Percentiles rank a stretch among this genome's conserved stretches.
phyloP scores from a whole-genome alignment of 2,113 vertebrate genomes.

The Puma concolor region DNA sequence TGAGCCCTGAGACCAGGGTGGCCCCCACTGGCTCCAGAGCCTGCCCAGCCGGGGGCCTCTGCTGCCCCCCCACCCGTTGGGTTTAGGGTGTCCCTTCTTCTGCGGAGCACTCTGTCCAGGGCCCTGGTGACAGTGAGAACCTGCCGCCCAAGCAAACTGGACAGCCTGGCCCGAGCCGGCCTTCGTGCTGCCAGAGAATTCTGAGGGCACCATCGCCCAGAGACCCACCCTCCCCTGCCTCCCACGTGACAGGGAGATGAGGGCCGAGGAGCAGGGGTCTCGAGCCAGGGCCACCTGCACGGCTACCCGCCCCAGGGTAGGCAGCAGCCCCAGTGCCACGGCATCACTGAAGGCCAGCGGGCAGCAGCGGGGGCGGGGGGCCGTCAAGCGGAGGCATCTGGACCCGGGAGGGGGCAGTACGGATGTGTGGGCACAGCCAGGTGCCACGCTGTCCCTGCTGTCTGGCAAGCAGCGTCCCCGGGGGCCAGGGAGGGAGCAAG shows the following conservation, averaged over 20 bases:
- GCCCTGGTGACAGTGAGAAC: accelerated
- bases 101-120: accelerated
- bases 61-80: neutral
- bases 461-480: accelerated
- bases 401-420: too few relatives aligned
- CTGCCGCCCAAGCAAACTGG: neutral
- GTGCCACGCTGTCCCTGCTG: neutral
- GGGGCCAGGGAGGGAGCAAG: neutral
- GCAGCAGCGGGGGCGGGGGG: too few relatives aligned
- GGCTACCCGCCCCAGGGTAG: accelerated
- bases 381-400: neutral
- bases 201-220: neutral
- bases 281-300: too few relatives aligned
- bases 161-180: accelerated
- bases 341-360: too few relatives aligned
- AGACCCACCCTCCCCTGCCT: neutral
- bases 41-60: neutral
- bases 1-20: neutral
- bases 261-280: accelerated
- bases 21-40: neutral
- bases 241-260: accelerated
- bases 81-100: neutral
- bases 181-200: too few relatives aligned
- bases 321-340: accelerated
- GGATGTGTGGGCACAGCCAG: accelerated